These are phyloP conservation scores for Hoplodrina ambigua DNA, from an alignment of 2,888 invertebrate genomes.

Conservation along the genomic window DNA sequence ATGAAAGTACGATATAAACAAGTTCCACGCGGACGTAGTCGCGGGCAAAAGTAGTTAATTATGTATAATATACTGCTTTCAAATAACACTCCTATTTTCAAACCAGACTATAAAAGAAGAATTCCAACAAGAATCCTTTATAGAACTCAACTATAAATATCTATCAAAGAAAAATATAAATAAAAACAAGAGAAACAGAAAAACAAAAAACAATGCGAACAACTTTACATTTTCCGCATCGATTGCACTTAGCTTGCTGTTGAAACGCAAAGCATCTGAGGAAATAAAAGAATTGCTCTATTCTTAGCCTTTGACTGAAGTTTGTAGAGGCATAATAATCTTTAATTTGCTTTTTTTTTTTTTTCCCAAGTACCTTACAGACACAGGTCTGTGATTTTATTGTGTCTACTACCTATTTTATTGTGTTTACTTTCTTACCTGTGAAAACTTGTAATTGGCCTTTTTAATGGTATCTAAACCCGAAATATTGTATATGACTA, in stretches of 20 bases:
- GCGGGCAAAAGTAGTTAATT: too few relatives aligned
- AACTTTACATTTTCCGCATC: slow-evolving; percentile 51
- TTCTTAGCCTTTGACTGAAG: slow-evolving; percentile 35
- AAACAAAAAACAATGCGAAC: slow-evolving; percentile 33
- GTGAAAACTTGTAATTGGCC: too few relatives aligned
- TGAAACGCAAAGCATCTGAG: slow-evolving; percentile 27
- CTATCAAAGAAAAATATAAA: slow-evolving; percentile 24
- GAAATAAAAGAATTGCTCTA: slow-evolving; percentile 42
- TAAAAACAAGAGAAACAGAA: slow-evolving; percentile 18
- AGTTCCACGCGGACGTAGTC: too few relatives aligned
- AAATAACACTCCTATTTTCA: not conserved
- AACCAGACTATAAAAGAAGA: not conserved
- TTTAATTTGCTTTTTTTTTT: too few relatives aligned
- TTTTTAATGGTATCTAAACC: too few relatives aligned
- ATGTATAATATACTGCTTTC: not conserved
- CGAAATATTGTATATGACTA: too few relatives aligned
- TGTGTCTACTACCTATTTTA: too few relatives aligned
- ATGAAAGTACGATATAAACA: too few relatives aligned
- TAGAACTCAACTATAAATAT: slow-evolving; percentile 41
- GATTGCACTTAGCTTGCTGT: slow-evolving; percentile 51
- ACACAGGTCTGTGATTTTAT: too few relatives aligned
- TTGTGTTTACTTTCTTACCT: too few relatives aligned
- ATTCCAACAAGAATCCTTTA: slow-evolving; percentile 14
- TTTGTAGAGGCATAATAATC: slow-evolving; percentile 10
- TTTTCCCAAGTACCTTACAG: too few relatives aligned